Base-by-base conservation (phyloP, 2,113 vertebrate species). In the Upupa epops region DNA sequence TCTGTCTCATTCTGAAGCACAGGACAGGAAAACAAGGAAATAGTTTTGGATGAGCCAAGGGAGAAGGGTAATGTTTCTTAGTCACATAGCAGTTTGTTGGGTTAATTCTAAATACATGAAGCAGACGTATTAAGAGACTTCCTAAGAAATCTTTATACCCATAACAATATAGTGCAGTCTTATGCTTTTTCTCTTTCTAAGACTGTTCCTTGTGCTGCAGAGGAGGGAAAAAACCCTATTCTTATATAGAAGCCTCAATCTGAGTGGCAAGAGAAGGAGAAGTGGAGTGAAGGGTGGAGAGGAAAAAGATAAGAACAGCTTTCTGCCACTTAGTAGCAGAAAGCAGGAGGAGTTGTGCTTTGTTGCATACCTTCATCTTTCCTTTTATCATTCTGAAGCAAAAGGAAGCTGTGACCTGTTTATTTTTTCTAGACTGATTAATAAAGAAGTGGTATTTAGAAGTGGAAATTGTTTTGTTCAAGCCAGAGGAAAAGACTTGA, bases 361-460 rank as follows among this genome's bases (percentile, higher is more conserved):
- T 81, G 17, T 31, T 58, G 63, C 46, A 59, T 18, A 31, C 45
- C 37, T 80, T 72, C 40, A 25, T 31, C 59, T 87, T 87, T 78
- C 26, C 28, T 65, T 63, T 79, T 87, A 66, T 58, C 0, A 1
- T 8, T 46, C 3, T 63, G 13, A 46, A 76, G 58, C 59, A 88
- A 88, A 28, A 73, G 48, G 61, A 88, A 86, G 66, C 40, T 89
- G 13, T 83, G 61, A 13, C 40, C 56, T 76, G 32, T 90, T 84
- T 79, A 55, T 80, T 87, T 92, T 85, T 78, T 13, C 9, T 65
- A 34, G 6, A 45, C 93, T 91, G 34, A 83, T 91, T 94, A 92
- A 83, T 74, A 94, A 89, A 32, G 42, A 85, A 25, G 56, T 55
- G 63, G 51, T 76, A 88, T 74, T 73, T 19, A 92, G 42, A 82